Base-by-base conservation (phyloP, 2,797 vertebrate species). In the Rhinella marina region DNA sequence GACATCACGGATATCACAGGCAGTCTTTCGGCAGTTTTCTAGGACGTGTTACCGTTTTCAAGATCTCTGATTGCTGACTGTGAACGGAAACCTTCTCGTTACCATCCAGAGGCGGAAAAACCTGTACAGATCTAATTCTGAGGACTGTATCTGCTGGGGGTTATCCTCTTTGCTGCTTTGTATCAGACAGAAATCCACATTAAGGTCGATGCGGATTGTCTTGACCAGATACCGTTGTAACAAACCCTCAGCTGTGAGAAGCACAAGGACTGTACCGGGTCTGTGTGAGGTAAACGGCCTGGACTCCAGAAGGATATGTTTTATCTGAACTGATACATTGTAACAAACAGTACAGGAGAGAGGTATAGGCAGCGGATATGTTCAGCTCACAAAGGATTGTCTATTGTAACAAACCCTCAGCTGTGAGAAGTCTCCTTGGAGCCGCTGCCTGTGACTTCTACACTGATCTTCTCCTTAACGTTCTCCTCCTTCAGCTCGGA, bases 391-490 rank as follows among this genome's bases (percentile, higher is more conserved):
- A 29, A 13, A 29, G 25, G 10, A 68, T 68, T 32, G 32, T 3
- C 25, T 29, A 7, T 16, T 68, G 68, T 72, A 72, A 16, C 68
- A 72, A 72, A 72, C 29, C 68, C 27, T 72, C 68, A 72, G 68
- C 68, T 72, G 13, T 72, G 29, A 70, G 57, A 59, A 59, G 7
- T 7, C 5, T 62, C 5, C 56, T 19, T 2, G 56, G 13, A 19
- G 56, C 56, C 1, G 14, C 23, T 12, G 9, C 64, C 14, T 25
- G 62, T 25, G 54, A 14, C 9, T 9, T 23, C 9, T 64, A 2
- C 23, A 11, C 11, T 83, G 13, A 27, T 62, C 75, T 27, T 82
- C 81, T 92, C 90, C 94, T 97, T 96, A 95, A 97, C 93, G 4
- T 8, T 85, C 7, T 29, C 73, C n/a, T 32, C 11, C 41, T 91